These are phyloP conservation scores for Corvus moneduloides DNA, from an alignment of 2,113 vertebrate genomes.

Conservation along the genomic window DNA sequence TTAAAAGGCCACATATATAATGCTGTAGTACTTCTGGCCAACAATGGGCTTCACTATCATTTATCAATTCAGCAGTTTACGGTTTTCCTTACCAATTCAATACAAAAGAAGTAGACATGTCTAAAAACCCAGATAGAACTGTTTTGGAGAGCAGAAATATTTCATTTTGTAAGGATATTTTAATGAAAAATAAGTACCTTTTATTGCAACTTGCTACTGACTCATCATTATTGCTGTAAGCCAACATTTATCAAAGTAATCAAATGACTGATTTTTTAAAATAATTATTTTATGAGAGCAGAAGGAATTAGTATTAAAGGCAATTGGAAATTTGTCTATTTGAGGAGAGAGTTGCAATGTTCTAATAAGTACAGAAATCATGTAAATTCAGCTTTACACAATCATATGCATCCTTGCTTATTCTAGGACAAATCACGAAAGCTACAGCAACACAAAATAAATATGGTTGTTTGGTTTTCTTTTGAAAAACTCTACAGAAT, in stretches of 20 bases:
- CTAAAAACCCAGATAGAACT: background rate
- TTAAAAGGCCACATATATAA: background rate
- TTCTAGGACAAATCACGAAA: background rate
- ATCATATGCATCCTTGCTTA: background rate
- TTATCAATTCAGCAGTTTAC: background rate
- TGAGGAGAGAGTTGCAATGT: background rate
- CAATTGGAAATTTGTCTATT: background rate
- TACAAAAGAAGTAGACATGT: background rate
- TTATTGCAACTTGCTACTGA: background rate
- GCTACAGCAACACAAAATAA: background rate
- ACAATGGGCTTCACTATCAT: background rate
- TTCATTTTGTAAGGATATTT: background rate
- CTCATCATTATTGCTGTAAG: background rate
- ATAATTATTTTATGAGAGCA: background rate
- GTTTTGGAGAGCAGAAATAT: background rate
- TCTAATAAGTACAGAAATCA: background rate
- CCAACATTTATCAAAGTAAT: background rate
- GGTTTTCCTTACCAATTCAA: background rate
- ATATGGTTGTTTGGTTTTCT: background rate
- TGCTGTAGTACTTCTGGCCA: background rate
- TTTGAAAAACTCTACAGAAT: background rate
- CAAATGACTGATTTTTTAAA: background rate
- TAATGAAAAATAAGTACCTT: background rate
- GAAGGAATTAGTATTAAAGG: background rate
- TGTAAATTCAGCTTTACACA: background rate